Evolutionary conservation across 2,113 vertebrate species (phyloP), one percentile per base, ranked within the genome.

Genomic region (Miniopterus natalensis): DNA sequence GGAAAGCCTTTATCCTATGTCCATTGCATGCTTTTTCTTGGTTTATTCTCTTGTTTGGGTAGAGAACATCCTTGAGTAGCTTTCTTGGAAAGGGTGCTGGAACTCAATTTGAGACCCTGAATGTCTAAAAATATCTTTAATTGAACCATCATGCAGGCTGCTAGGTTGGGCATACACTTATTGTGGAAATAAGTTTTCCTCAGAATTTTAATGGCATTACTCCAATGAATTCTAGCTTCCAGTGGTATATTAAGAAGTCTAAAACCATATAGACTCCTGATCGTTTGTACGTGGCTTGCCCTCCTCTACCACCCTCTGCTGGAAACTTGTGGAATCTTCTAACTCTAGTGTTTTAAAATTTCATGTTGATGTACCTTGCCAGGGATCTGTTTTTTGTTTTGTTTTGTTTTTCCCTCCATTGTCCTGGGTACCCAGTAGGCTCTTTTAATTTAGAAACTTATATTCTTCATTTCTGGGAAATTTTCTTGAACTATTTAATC

Each of bases 261-360:
- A 59, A 96, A 94, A 75, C 3, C 11, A 8, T 88, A 70, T 80
- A 53, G 23, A 91, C 10, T 79, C 80, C 55, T 80, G 42, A 88
- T 88, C 20, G 61, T 95, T 93, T 89, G 63, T 55, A 29, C 87
- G 65, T 86, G 57, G n/a, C 6, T 73, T 96, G 23, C 47, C 51
- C 2, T 92, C 51, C 36, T 86, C 23, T 92, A 49, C 20, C 20
- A n/a, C 55, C 23, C 27, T 8, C n/a, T 88, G 47, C 68, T 88
- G 70, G 95, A 90, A 94, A 77, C 21, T 94, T 94, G 65, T 86
- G 77, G 42, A 75, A 70, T 95, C 18, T 68, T 95, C 27, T 29
- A 79, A 92, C 55, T 75, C 29, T 2, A 53, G 29, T 78, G 53
- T 91, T 95, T 93, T 86, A 55, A 80, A 88, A 95, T 75, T 63